Base-by-base conservation (phyloP, 1,140 invertebrate genomes). In the Drosophila watanabei region DNA sequence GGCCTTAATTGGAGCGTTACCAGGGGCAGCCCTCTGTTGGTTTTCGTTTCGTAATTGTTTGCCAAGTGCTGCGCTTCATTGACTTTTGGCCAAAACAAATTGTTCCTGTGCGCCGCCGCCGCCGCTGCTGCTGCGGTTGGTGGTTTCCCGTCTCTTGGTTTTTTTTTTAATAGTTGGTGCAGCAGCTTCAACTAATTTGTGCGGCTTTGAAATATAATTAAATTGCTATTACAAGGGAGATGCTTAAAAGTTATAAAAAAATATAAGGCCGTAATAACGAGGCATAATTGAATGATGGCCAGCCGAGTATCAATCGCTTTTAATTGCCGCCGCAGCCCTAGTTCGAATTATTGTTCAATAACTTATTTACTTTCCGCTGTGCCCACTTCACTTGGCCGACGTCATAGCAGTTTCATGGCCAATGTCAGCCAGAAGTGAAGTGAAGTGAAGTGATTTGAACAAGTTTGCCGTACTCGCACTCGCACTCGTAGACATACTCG, bases 381-480 rank as follows among this genome's bases (percentile, higher is more conserved):
- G 64, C 35, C 76, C 75, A 78, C 75, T 73, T 45, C 45, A 73
- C 35, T 60, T 43, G 32, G 28, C 37, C 78, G 48, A 80, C 78
- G 78, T 80, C 78, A 80, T 60, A 64, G 61, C 56, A 30, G 57
- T 49, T 82, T 82, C 79, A 82, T 77, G 79, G 79, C 75, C 79
- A 82, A 82, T 82, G 79, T 62, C 79, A 82, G 79, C 52, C 62
- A 79, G 70, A 79, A 70, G 56, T 80, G 61, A 75, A 76, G 61
- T 80, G 69, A 75, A 81, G 71, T 82, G 70, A 81, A 82, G 79
- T 82, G 71, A 75, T 57, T 65, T 81, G 39, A 81, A 81, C 75
- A 79, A 79, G 75, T 79, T 79, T 70, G 57, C 68, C 46, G 61
- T 30, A 69, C 66, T 54, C 61, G 32, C 18, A 52, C 48, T 43